Evolutionary conservation across 2,797 vertebrate genomes (phyloP).

Genomic region (Danio albolineatus): DNA sequence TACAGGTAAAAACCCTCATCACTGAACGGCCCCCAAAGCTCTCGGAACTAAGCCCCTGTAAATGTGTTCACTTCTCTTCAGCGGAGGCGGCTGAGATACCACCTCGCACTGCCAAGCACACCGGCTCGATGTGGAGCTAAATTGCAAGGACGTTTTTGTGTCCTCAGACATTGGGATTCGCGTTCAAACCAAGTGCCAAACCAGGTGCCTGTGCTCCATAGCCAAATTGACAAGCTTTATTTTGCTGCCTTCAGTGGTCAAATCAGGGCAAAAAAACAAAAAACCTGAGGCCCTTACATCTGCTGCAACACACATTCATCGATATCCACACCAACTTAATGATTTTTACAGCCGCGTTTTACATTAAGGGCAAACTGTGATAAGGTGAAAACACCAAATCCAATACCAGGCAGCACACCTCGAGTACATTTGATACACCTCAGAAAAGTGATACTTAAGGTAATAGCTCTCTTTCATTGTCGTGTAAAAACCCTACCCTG

Average conservation of each 20-base stretch:
- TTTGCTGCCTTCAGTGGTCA: conserved; percentile 72
- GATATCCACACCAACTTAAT: conserved; percentile 24
- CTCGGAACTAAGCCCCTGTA: conserved; percentile 56
- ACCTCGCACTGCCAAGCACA: conserved; percentile 80
- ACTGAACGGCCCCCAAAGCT: conserved; percentile 72
- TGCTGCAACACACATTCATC: conserved; percentile 36
- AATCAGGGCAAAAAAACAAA: conserved; percentile 52
- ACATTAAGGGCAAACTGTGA: conserved; percentile 50
- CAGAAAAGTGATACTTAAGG: background rate
- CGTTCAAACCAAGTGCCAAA: conserved; percentile 95
- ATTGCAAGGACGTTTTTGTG: conserved; percentile 64
- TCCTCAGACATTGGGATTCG: conserved; percentile 77
- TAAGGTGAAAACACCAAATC: conserved; percentile 19
- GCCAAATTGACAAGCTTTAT: conserved; percentile 79
- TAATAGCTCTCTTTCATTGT: conserved; percentile 28
- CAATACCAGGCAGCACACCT: background rate
- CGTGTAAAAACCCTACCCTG: conserved; percentile 27
- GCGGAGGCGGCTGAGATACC: conserved; percentile 77
- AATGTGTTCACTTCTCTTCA: conserved; percentile 66
- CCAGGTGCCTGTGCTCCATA: conserved; percentile 87
- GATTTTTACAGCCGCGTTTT: conserved; percentile 35
- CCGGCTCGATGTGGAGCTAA: conserved; percentile 59
- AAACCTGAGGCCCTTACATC: conserved; percentile 38
- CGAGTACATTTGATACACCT: conserved; percentile 15
- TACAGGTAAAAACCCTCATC: conserved; percentile 76